A percentile compares a stretch with the other conserved stretches of the same genome.
phyloP scores from a whole-genome alignment of 2,888 invertebrate species.

The Luperina nickerlii region DNA sequence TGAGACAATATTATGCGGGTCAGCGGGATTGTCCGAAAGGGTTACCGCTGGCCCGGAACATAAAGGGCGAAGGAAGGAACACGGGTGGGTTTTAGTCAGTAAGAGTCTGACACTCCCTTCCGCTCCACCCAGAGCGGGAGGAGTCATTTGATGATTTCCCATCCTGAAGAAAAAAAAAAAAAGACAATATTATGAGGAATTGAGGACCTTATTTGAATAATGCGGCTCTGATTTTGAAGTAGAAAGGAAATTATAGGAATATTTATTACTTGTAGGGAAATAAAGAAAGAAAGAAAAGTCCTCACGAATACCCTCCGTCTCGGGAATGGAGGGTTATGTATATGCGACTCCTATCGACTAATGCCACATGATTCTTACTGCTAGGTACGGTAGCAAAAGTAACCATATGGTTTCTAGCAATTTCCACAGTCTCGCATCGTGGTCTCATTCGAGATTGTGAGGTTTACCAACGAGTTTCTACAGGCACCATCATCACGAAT shows the following conservation, averaged over 20 bases:
- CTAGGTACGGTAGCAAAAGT: neutral
- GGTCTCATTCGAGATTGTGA: neutral
- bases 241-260: neutral
- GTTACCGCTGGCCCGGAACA: too few relatives aligned
- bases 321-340: neutral
- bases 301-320: neutral
- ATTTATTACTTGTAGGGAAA: neutral
- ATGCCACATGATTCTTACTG: neutral
- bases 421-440: neutral
- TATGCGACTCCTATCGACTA: neutral
- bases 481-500: too few relatives aligned
- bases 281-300: neutral
- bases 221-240: neutral
- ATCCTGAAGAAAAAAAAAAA: too few relatives aligned
- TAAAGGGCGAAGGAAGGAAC: too few relatives aligned
- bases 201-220: constrained; percentile 2
- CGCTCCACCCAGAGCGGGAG: too few relatives aligned
- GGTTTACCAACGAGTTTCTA: neutral
- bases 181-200: too few relatives aligned
- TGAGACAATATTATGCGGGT: constrained; percentile 13
- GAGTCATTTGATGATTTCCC: too few relatives aligned
- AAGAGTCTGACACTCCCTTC: too few relatives aligned
- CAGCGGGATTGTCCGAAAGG: too few relatives aligned
- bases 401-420: neutral
- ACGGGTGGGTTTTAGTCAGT: too few relatives aligned